Percentiles rank a stretch among this genome's conserved stretches.
phyloP scores from a whole-genome alignment of 2,888 invertebrate species.

The Anthoptus insignis region DNA sequence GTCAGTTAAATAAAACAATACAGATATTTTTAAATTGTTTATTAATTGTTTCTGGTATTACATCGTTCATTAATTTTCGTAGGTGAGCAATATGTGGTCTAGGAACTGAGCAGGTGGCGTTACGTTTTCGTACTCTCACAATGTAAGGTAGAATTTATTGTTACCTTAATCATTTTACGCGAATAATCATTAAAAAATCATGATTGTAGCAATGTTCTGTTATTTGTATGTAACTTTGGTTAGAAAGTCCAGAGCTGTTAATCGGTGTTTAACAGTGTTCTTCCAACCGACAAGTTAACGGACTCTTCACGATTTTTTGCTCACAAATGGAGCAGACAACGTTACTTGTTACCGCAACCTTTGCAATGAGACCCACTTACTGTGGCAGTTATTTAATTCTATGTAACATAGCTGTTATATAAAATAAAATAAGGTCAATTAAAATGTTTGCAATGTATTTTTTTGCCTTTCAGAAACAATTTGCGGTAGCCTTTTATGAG shows the following conservation, averaged over 20 bases:
- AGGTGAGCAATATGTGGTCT: too few relatives aligned
- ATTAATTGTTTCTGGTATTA: too few relatives aligned
- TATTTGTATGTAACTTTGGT: background rate
- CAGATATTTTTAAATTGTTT: too few relatives aligned
- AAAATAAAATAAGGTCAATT: slow-evolving; percentile 20
- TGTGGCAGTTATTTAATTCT: slow-evolving; percentile 17
- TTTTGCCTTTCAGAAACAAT: too few relatives aligned
- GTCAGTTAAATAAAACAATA: too few relatives aligned
- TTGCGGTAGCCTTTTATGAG: too few relatives aligned
- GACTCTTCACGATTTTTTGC: slow-evolving; percentile 41
- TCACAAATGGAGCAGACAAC: slow-evolving; percentile 41
- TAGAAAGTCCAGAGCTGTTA: slow-evolving; percentile 35
- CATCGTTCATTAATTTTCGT: too few relatives aligned
- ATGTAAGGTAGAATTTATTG: too few relatives aligned
- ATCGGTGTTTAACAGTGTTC: slow-evolving; percentile 40
- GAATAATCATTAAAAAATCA: background rate
- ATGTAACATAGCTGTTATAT: background rate
- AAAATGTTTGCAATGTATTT: too few relatives aligned
- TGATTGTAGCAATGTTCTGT: background rate
- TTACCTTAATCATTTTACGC: too few relatives aligned
- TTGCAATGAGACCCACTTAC: slow-evolving; percentile 33
- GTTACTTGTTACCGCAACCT: slow-evolving; percentile 34
- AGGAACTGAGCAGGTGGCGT: too few relatives aligned
- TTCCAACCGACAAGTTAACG: slow-evolving; percentile 50
- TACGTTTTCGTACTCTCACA: too few relatives aligned